Conservation (phyloP, 2,113 vertebrate genomes). For the Brachirus orientalis region DNA sequence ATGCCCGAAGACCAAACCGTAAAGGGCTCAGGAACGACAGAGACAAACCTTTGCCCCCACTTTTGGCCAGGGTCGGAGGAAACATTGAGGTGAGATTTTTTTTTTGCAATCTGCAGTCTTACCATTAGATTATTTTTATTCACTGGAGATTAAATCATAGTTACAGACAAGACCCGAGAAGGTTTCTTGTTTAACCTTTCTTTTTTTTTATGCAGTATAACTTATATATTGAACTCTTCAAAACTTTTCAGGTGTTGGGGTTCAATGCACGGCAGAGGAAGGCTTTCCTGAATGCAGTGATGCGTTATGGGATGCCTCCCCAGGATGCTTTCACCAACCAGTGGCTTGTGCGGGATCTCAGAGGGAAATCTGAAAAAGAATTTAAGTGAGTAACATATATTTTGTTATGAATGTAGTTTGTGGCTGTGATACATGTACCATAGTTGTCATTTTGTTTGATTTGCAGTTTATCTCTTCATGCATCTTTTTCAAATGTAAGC, state of each 20-base stretch:
- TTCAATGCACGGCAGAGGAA: conserved; percentile 98
- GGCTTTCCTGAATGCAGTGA: conserved; percentile 98
- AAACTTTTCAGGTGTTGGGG: conserved; percentile 87
- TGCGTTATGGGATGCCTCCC: conserved; percentile 99
- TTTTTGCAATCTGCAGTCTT: no score
- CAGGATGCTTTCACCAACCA: conserved; percentile 98
- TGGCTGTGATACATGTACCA: neutral
- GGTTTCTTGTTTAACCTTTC: neutral
- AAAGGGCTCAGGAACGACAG: conserved; percentile 96
- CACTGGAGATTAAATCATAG: no score
- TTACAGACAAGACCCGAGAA: neutral
- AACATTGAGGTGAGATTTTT: conserved; percentile 90
- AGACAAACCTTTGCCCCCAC: conserved; percentile 95
- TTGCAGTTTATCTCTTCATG: neutral
- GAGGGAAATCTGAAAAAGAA: conserved; percentile 98
- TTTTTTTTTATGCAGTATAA: neutral
- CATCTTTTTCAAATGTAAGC: neutral
- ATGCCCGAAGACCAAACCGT: conserved; percentile 91
- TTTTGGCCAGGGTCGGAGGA: conserved; percentile 96
- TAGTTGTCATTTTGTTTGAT: neutral
- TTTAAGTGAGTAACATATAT: conserved; percentile 89
- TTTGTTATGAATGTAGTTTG: no score
- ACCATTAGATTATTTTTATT: no score
- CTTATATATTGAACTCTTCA: neutral
- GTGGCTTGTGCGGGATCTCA: conserved; percentile 96